These are phyloP conservation scores for Alloplasta piceator DNA, from an alignment of 2,888 invertebrate species.

Conservation along the genomic window DNA sequence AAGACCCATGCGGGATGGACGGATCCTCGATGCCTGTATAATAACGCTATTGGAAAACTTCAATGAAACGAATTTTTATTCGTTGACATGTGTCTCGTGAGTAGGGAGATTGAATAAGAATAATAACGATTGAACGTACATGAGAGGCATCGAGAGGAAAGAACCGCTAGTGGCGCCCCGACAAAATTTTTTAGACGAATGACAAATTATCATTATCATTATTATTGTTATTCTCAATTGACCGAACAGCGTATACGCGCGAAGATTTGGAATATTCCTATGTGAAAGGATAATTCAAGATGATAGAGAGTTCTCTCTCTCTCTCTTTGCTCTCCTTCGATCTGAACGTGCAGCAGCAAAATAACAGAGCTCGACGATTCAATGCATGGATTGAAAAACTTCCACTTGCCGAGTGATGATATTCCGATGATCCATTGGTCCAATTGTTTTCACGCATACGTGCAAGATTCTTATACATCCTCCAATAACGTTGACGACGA, in stretches of 20 bases:
- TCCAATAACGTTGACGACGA: no score
- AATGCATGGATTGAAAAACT: slow-evolving; percentile 56
- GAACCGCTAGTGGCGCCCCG: background rate
- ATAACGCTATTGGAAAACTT: slow-evolving; percentile 3
- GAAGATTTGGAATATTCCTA: slow-evolving; percentile 57
- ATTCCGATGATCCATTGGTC: no score
- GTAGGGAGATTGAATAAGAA: background rate
- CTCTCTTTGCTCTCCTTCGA: background rate
- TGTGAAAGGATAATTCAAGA: slow-evolving; percentile 17
- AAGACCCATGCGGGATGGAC: background rate
- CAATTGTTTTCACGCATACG: no score
- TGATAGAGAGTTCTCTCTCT: slow-evolving; percentile 22
- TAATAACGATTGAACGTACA: slow-evolving; percentile 1
- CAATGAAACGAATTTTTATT: slow-evolving; percentile 31
- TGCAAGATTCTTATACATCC: no score
- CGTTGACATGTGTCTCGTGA: background rate
- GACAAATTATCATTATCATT: no score
- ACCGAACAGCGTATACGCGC: slow-evolving; percentile 19
- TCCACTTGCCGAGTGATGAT: slow-evolving; percentile 29
- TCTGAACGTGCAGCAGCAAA: background rate
- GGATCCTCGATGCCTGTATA: background rate
- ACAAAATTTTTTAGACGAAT: no score
- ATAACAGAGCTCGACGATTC: slow-evolving; percentile 26
- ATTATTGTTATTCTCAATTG: background rate
- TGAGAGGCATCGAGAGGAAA: background rate